These are phyloP conservation scores for Pogoniulus pusillus DNA, from an alignment of 2,797 vertebrate species.

Conservation along the genomic window DNA sequence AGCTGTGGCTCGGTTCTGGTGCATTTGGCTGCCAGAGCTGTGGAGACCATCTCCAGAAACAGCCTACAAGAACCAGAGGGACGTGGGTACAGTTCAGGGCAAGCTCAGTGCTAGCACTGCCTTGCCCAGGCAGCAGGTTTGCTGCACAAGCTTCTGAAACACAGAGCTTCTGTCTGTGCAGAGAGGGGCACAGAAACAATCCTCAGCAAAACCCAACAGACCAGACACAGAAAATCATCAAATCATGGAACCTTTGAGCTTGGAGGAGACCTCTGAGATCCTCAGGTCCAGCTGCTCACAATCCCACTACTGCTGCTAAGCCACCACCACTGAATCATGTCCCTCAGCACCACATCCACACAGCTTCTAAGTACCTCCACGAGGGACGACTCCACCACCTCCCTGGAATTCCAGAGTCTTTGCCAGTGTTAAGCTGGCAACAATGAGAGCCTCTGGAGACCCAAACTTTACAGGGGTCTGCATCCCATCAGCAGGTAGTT, in stretches of 20 bases:
- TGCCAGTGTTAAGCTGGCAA: background rate
- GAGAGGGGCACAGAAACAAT: background rate
- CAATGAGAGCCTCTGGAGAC: background rate
- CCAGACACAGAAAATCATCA: conserved; percentile 1
- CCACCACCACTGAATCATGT: too few relatives aligned
- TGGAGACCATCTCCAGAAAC: background rate
- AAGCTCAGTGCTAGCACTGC: background rate
- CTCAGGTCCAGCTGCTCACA: too few relatives aligned
- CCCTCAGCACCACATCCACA: too few relatives aligned
- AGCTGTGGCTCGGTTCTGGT: background rate
- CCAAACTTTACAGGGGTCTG: background rate
- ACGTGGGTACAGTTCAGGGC: background rate
- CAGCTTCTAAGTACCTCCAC: too few relatives aligned
- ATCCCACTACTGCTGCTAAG: too few relatives aligned
- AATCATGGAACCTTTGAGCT: too few relatives aligned
- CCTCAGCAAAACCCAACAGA: conserved; percentile 7
- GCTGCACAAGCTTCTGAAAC: background rate
- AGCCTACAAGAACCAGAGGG: background rate
- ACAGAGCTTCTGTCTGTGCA: background rate
- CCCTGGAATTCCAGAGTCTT: conserved; percentile 4
- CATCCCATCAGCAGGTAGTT: background rate
- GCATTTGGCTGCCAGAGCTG: background rate
- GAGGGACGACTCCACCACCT: too few relatives aligned
- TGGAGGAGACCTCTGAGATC: too few relatives aligned
- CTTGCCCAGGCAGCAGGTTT: background rate